Evolutionary conservation across 2,113 vertebrate genomes (phyloP).

Genomic region (Dissostichus mawsoni): DNA sequence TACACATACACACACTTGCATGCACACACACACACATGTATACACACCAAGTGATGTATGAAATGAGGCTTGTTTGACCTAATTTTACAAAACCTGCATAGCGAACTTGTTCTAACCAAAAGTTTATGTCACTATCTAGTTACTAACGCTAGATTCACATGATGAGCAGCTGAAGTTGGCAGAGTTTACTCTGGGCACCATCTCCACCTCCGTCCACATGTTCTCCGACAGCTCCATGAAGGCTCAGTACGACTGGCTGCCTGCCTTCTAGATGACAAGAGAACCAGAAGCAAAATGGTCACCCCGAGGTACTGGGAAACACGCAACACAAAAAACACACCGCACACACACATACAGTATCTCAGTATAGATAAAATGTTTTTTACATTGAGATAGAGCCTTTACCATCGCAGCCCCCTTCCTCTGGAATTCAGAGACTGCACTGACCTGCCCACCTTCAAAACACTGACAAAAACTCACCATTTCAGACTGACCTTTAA

Average conservation of each 20-base stretch:
- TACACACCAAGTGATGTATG: not conserved
- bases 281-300: constrained; percentile 89
- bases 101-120: not conserved
- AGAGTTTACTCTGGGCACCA: constrained; percentile 92
- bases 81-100: not conserved
- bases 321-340: not conserved
- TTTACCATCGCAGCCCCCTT: too few species aligned
- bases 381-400: too few species aligned
- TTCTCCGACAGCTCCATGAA: constrained; percentile 91
- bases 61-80: not conserved
- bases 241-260: constrained; percentile 89
- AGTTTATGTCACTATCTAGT: constrained; percentile 49
- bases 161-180: constrained; percentile 90
- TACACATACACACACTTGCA: not conserved
- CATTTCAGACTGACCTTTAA: too few species aligned
- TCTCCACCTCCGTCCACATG: constrained; percentile 91
- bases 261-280: constrained; percentile 95
- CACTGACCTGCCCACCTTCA: too few species aligned
- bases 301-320: constrained; percentile 86
- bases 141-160: constrained; percentile 80
- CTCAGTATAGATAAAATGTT: not conserved
- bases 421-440: too few species aligned
- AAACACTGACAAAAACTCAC: too few species aligned
- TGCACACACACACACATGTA: not conserved
- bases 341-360: too few species aligned